phyloP scores from a whole-genome alignment of 2,797 vertebrate species.

The Spondyliosoma cantharus region DNA sequence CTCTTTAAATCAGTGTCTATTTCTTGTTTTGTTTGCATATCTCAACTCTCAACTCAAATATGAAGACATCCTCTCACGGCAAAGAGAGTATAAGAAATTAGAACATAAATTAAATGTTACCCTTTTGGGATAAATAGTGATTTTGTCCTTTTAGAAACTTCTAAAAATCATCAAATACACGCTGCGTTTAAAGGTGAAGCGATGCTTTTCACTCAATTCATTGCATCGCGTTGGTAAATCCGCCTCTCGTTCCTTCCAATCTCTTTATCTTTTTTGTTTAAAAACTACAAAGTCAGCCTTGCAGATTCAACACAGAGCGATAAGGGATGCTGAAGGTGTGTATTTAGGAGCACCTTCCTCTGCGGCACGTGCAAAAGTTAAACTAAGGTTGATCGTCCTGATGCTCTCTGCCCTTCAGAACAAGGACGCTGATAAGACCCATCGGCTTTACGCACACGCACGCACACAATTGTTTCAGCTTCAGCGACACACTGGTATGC shows the following conservation, averaged over 20 bases:
- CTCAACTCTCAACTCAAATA: neutral
- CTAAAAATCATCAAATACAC: neutral
- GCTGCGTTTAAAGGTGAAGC: neutral
- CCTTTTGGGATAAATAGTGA: no score
- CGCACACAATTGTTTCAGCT: constrained; percentile 26
- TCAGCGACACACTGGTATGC: neutral
- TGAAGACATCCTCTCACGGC: neutral
- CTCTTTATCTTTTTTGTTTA: neutral
- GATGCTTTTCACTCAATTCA: neutral
- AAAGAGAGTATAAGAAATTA: neutral
- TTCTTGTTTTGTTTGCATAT: no score
- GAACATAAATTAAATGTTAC: no score
- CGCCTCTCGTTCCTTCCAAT: neutral
- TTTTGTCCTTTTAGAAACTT: neutral
- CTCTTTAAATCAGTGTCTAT: no score
- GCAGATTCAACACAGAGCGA: neutral
- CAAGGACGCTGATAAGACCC: constrained; percentile 63
- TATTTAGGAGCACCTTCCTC: neutral
- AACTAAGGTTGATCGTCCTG: constrained; percentile 26
- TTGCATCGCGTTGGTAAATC: neutral
- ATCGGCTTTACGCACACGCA: neutral
- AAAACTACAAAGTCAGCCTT: neutral
- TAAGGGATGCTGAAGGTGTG: neutral
- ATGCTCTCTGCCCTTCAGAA: constrained; percentile 42
- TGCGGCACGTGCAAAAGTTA: constrained; percentile 31